A percentile compares a stretch with the other conserved stretches of the same genome.
Conservation (phyloP, 2,113 vertebrate species). For the Salvelinus sp. region DNA sequence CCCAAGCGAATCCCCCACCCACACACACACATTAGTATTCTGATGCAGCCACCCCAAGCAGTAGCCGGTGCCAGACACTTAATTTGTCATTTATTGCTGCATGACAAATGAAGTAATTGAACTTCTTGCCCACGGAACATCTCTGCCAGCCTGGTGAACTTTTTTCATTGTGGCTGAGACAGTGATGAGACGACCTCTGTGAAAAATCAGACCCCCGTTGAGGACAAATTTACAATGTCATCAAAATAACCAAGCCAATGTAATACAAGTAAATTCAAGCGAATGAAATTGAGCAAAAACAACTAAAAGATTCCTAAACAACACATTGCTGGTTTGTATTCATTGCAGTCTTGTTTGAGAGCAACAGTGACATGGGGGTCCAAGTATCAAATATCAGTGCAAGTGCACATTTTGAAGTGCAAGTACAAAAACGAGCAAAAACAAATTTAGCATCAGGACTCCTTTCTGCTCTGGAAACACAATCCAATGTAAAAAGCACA, state of each 20-base stretch:
- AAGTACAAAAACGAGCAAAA: too few relatives aligned
- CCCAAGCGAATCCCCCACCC: conserved; percentile 29
- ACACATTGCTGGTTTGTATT: neutral
- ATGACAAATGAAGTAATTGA: conserved; percentile 78
- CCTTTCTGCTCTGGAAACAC: neutral
- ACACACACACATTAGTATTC: conserved; percentile 71
- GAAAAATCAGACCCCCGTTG: conserved; percentile 18
- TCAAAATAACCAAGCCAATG: neutral
- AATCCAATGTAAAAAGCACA: neutral
- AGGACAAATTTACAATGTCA: neutral
- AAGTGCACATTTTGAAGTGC: too few relatives aligned
- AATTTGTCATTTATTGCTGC: conserved; percentile 78
- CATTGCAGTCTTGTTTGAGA: neutral
- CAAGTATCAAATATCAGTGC: neutral
- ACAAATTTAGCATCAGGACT: neutral
- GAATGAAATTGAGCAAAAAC: neutral
- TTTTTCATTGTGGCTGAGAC: conserved; percentile 42
- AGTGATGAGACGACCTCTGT: conserved; percentile 53
- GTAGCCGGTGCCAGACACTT: conserved; percentile 67
- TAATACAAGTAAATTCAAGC: neutral
- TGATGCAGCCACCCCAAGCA: conserved; percentile 54
- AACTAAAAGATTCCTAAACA: neutral
- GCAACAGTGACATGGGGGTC: neutral
- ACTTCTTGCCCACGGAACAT: conserved; percentile 65
- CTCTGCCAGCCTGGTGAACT: conserved; percentile 58